A percentile compares a stretch with the other conserved stretches of the same genome.
Conservation (phyloP, 2,797 vertebrate species). For the Hydrophis major region DNA sequence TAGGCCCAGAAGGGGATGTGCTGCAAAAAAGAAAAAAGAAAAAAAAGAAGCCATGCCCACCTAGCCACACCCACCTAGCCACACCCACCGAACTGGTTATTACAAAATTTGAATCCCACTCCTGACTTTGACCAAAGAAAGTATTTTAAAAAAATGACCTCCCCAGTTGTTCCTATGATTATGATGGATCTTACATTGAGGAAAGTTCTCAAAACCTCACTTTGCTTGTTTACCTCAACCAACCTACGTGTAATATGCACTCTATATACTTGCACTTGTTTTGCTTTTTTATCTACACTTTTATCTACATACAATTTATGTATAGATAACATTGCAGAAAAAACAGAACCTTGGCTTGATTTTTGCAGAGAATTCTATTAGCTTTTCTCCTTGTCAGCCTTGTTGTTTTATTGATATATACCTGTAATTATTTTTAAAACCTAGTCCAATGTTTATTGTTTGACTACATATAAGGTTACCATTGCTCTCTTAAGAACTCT, state of each 20-base stretch:
- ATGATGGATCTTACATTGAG: neutral
- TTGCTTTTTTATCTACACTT: neutral
- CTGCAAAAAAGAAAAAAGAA: no score
- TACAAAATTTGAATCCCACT: no score
- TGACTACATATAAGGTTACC: slow-evolving; percentile 21
- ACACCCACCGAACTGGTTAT: no score
- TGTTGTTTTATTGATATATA: neutral
- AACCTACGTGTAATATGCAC: neutral
- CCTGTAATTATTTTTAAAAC: neutral
- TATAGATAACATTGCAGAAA: neutral
- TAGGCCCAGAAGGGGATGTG: no score
- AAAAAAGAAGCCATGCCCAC: no score
- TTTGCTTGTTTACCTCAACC: slow-evolving; percentile 8
- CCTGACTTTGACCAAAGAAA: neutral
- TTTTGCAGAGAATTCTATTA: neutral
- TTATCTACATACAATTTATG: neutral
- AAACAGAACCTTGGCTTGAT: neutral
- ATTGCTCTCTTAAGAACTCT: slow-evolving; percentile 10
- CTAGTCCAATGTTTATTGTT: neutral
- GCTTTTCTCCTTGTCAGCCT: neutral
- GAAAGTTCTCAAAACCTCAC: neutral
- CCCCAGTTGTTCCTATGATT: neutral
- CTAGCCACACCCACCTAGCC: no score
- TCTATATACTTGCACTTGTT: neutral
- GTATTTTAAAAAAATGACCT: neutral